Conservation (phyloP, 2,113 vertebrate genomes). For the Equus przewalskii region DNA sequence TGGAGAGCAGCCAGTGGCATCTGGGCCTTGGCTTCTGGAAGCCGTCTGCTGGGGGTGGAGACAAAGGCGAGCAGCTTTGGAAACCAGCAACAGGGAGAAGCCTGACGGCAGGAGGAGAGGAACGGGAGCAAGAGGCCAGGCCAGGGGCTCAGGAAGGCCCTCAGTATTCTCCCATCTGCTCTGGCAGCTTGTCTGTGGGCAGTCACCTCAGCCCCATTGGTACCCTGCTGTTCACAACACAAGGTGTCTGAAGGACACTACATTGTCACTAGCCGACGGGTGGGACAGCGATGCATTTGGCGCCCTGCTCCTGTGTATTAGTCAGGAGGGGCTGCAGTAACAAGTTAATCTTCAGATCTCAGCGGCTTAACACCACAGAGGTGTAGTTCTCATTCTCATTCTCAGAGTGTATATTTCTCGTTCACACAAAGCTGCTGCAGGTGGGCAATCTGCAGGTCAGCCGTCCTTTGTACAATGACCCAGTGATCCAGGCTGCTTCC, state of each 20-base stretch:
- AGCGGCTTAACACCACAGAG: not conserved
- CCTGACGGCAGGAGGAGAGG: not conserved
- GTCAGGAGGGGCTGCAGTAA: not conserved
- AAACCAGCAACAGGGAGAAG: not conserved
- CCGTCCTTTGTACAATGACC: not conserved
- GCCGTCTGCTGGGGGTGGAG: not conserved
- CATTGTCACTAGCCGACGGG: not conserved
- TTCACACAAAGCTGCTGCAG: not conserved
- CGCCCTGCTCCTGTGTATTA: not conserved
- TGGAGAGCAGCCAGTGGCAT: not conserved
- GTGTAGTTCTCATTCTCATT: not conserved
- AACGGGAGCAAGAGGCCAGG: not conserved
- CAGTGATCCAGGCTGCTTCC: not conserved
- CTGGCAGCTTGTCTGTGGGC: not conserved
- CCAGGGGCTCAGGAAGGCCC: not conserved
- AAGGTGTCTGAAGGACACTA: not conserved
- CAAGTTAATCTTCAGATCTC: not conserved
- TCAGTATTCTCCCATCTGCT: not conserved
- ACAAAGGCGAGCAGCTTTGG: not conserved
- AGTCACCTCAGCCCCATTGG: not conserved
- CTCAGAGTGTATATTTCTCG: not conserved
- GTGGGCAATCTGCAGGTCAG: not conserved
- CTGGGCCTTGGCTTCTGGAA: slow-evolving; percentile 5
- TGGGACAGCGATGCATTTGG: no score
- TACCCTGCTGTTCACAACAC: not conserved